Percentiles rank a stretch among this genome's conserved stretches.
Evolutionary conservation across 2,797 vertebrate genomes (phyloP).

Genomic region (Petrocephalus schoutedeni): DNA sequence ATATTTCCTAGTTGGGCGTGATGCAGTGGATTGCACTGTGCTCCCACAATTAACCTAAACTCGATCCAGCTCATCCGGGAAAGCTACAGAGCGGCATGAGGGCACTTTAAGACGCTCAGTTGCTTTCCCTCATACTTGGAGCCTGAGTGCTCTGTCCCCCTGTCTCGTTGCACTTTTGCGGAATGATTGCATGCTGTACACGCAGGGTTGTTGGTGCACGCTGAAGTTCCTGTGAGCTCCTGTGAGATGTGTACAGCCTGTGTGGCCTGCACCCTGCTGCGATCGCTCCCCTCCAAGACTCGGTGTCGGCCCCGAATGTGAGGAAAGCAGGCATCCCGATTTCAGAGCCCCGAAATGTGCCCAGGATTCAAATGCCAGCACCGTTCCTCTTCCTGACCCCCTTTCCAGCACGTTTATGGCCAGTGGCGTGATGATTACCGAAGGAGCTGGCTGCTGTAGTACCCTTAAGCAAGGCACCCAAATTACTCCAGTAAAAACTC

Average conservation of each 20-base stretch:
- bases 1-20: not conserved
- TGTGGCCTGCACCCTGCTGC: not conserved
- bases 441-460: not conserved
- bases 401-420: not conserved
- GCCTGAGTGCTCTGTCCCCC: not conserved
- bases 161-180: not conserved
- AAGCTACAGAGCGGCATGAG: not conserved
- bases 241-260: not conserved
- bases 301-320: not conserved
- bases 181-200: not conserved
- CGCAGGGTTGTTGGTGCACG: not conserved
- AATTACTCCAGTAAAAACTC: not conserved
- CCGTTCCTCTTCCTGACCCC: not conserved
- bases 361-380: not conserved
- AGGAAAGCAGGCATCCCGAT: not conserved
- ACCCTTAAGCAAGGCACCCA: not conserved
- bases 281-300: not conserved
- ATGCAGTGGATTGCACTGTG: not conserved
- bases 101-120: not conserved
- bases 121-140: not conserved
- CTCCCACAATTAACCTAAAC: not conserved
- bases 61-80: not conserved
- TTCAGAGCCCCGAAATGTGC: not conserved
- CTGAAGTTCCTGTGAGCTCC: not conserved
- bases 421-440: not conserved